These are phyloP conservation scores for Falco rusticolus DNA, from an alignment of 2,797 vertebrate species.

Conservation along the genomic window DNA sequence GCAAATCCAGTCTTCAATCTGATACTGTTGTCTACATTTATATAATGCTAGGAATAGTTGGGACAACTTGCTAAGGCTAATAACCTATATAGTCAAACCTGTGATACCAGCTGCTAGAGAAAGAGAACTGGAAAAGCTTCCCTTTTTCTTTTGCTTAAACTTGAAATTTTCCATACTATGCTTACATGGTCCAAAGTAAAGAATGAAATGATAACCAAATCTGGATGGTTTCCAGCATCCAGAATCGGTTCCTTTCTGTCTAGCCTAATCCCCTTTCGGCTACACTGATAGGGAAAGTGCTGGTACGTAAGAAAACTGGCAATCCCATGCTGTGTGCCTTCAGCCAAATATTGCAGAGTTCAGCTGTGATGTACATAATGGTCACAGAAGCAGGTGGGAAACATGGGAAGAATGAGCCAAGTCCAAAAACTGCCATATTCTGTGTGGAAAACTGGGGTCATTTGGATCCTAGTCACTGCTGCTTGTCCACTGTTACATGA, in stretches of 20 bases:
- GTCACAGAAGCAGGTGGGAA: conserved; percentile 29
- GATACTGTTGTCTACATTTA: background rate
- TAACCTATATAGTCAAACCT: background rate
- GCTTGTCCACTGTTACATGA: conserved; percentile 1
- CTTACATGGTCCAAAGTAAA: background rate
- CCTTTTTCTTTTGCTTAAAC: background rate
- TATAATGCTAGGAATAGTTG: background rate
- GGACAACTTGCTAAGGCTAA: background rate
- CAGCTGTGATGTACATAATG: background rate
- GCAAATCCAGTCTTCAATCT: background rate
- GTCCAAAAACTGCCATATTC: background rate
- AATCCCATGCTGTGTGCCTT: background rate
- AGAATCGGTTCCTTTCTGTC: conserved; percentile 34
- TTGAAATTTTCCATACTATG: background rate
- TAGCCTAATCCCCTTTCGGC: background rate
- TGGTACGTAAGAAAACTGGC: background rate
- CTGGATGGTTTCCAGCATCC: conserved; percentile 1
- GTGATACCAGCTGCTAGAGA: background rate
- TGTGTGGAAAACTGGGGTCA: conserved; percentile 33
- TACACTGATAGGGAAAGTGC: background rate
- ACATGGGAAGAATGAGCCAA: background rate
- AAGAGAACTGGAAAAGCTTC: background rate
- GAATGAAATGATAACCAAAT: conserved; percentile 12
- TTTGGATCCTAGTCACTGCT: conserved; percentile 35
- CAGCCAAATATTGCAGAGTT: background rate